These are phyloP conservation scores for Coreoperca whiteheadi DNA, from an alignment of 2,113 vertebrate genomes.

Conservation along the genomic window DNA sequence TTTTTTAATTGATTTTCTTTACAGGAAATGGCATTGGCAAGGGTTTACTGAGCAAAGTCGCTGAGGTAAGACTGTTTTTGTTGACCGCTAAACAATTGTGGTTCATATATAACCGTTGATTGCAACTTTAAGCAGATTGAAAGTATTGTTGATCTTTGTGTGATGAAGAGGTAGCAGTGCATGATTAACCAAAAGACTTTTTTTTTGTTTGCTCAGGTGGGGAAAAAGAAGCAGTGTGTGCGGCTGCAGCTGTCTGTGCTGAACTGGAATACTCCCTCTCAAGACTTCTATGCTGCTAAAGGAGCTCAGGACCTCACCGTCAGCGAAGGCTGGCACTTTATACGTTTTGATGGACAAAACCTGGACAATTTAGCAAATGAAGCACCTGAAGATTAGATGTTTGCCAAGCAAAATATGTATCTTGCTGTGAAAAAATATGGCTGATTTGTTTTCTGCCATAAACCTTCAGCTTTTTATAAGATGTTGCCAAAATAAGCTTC, in stretches of 20 bases:
- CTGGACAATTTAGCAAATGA: conserved; percentile 81
- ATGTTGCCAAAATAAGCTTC: background rate
- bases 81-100: background rate
- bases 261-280: conserved; percentile 86
- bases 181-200: background rate
- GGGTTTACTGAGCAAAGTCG: conserved; percentile 81
- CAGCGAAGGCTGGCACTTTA: conserved; percentile 86
- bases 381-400: conserved; percentile 64
- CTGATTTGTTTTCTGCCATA: background rate
- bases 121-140: background rate
- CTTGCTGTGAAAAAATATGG: background rate
- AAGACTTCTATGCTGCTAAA: conserved; percentile 85
- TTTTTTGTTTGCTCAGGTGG: conserved; percentile 77
- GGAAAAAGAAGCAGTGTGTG: conserved; percentile 82
- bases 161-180: background rate
- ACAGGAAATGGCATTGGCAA: conserved; percentile 86
- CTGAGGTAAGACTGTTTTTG: conserved; percentile 77
- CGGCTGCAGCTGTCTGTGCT: conserved; percentile 85
- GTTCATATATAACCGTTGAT: background rate
- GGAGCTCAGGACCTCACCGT: conserved; percentile 87
- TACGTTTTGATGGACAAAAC: conserved; percentile 83
- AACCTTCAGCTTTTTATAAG: background rate
- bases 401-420: background rate
- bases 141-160: background rate
- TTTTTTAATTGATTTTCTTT: background rate